Evolutionary conservation across 2,888 invertebrate genomes (phyloP).

Genomic region (Himalopsyche japonica): DNA sequence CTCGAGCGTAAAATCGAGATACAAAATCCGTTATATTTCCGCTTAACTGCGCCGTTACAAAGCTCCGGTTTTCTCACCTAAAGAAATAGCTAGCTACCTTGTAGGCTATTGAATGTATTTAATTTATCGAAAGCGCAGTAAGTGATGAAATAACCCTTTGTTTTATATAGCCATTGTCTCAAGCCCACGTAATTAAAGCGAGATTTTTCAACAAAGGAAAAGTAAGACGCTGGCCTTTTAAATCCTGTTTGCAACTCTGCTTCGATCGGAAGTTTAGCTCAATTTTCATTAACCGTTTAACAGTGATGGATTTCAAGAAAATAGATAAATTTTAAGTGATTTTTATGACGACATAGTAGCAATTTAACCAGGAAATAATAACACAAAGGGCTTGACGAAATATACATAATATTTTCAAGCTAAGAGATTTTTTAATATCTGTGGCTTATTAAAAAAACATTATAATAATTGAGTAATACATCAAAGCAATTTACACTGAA

Average conservation of each 20-base stretch:
- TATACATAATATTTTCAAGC: too few species aligned
- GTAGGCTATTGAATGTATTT: neutral
- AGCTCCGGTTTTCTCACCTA: neutral
- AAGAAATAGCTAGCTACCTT: neutral
- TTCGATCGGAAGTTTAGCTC: neutral
- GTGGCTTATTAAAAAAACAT: too few species aligned
- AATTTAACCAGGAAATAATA: too few species aligned
- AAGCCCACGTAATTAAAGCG: constrained; percentile 2
- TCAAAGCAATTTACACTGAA: too few species aligned
- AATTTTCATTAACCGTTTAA: neutral
- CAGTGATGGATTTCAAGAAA: neutral
- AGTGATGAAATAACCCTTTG: neutral
- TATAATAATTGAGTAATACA: too few species aligned
- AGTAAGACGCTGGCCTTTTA: neutral
- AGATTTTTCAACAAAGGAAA: neutral
- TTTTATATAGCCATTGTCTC: neutral
- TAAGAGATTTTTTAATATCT: too few species aligned
- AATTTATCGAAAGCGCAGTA: constrained; percentile 1
- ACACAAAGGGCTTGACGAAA: too few species aligned
- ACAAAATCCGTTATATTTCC: neutral
- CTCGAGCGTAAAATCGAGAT: neutral
- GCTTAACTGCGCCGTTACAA: neutral
- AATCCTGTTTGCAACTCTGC: neutral
- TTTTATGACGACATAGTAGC: neutral
- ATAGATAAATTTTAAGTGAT: neutral